Evolutionary conservation across 2,113 vertebrate species (phyloP).

Genomic region (Electrona antarctica): DNA sequence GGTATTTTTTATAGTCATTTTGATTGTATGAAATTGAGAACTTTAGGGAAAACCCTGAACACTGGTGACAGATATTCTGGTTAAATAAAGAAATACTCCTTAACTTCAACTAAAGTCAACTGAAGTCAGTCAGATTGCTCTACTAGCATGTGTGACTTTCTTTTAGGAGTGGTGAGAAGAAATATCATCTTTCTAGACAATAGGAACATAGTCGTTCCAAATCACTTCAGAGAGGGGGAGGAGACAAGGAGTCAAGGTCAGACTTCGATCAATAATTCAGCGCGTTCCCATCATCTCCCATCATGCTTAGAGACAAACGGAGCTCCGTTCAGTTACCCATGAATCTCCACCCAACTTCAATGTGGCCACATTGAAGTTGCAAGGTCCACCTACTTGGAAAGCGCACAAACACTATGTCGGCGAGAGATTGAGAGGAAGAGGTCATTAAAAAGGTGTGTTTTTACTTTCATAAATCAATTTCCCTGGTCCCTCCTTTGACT

Average conservation of each 20-base stretch:
- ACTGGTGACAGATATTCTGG: no score
- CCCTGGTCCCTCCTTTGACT: constrained; percentile 3
- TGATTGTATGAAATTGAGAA: no score
- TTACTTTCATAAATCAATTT: not conserved
- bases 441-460: constrained; percentile 28
- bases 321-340: constrained; percentile 80
- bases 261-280: constrained; percentile 49
- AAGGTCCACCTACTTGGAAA: constrained; percentile 76
- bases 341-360: constrained; percentile 85
- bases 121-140: no score
- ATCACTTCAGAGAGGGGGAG: constrained; percentile 6
- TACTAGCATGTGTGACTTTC: no score
- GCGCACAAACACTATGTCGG: constrained; percentile 71
- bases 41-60: no score
- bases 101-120: no score
- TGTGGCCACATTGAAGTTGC: constrained; percentile 80
- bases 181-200: not conserved
- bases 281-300: constrained; percentile 21
- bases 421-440: constrained; percentile 56
- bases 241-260: constrained; percentile 60
- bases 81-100: no score
- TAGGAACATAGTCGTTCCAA: constrained; percentile 27
- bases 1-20: no score
- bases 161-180: no score
- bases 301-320: constrained; percentile 65